phyloP scores from a whole-genome alignment of 2,888 invertebrate genomes.

The Xestia xanthographa region DNA sequence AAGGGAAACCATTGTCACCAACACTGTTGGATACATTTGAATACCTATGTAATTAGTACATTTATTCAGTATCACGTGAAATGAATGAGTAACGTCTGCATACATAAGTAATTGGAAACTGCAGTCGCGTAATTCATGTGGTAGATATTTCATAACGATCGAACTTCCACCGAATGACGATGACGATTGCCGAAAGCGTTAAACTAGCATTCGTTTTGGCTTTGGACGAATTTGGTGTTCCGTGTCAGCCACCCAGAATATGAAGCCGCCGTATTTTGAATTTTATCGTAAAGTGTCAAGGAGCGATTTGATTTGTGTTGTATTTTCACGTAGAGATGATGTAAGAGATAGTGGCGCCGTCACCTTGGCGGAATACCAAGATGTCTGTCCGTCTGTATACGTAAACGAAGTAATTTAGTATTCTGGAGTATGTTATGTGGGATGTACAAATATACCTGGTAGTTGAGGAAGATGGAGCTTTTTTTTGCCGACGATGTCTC shows the following conservation, averaged over 20 bases:
- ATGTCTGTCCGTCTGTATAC: conserved; percentile 70
- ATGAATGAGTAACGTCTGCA: conserved; percentile 60
- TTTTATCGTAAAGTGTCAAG: conserved; percentile 44
- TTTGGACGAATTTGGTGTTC: conserved; percentile 36
- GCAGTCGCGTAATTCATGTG: conserved; percentile 15
- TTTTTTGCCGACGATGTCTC: conserved; percentile 24
- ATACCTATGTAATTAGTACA: conserved; percentile 59
- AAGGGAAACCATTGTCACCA: conserved; percentile 27
- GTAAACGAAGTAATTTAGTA: conserved; percentile 71
- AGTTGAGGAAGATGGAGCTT: conserved; percentile 11
- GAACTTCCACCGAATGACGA: conserved; percentile 33
- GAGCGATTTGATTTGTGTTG: conserved; percentile 48
- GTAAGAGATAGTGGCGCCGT: conserved; percentile 70
- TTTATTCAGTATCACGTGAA: conserved; percentile 71
- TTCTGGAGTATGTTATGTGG: conserved; percentile 73
- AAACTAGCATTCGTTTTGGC: conserved; percentile 35
- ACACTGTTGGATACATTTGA: conserved; percentile 55
- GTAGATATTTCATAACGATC: conserved; percentile 18
- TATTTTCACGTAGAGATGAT: conserved; percentile 61
- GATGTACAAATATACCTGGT: conserved; percentile 54
- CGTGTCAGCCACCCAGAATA: conserved; percentile 21
- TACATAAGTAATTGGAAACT: conserved; percentile 44
- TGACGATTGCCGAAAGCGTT: conserved; percentile 11
- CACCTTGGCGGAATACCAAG: conserved; percentile 79
- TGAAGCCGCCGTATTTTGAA: conserved; percentile 25